Base-by-base conservation (phyloP, 2,113 vertebrate species). In the Saguinus imperator region DNA sequence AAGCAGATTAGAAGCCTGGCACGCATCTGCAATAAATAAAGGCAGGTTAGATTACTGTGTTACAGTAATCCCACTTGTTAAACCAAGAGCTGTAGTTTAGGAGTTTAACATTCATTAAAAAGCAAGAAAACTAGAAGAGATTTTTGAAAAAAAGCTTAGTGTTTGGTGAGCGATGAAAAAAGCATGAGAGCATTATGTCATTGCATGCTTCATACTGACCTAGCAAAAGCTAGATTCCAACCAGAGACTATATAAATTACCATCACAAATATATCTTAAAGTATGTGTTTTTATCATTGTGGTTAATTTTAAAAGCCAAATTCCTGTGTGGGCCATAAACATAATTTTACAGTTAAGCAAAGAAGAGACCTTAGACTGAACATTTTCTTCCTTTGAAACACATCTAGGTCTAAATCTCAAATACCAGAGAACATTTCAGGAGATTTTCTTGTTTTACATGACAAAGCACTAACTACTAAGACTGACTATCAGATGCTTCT, bases 1-100 rank as follows among this genome's bases (percentile, higher is more conserved):
- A 98, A 98, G 97, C 75, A 96, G 94, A 91, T 97, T 98, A 98
- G 98, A 98, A 98, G 94, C 96, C 89, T 97, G 96, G 96, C 95
- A 66, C 48, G 32, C 79, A 97, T 98, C 94, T 98, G 96, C 93
- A 98, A 92, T 97, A 98, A 97, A 98, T 98, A 98, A 98, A 98
- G 64, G 87, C 45, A 96, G 81, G 91, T 97, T 98, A 97, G 92
- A 91, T 89, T 81, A 29, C 86, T 29, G 3, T 45, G 77, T 97
- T 64, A 48, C 55, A 5, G 6, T 77, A n/a, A 85, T 75, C 29
- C 93, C 64, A 18, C 40, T 89, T 94, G 84, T 82, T 94, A 97
- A 97, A 95, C 88, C 35, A 76, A 66, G 52, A 96, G 89, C 91
- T 84, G 27, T 68, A 5, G 35, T 94, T 76, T 45, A 91, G 94